A percentile compares a stretch with the other conserved stretches of the same genome.
Evolutionary conservation across 2,113 vertebrate species (phyloP).

Genomic region (Hypomesus transpacificus): DNA sequence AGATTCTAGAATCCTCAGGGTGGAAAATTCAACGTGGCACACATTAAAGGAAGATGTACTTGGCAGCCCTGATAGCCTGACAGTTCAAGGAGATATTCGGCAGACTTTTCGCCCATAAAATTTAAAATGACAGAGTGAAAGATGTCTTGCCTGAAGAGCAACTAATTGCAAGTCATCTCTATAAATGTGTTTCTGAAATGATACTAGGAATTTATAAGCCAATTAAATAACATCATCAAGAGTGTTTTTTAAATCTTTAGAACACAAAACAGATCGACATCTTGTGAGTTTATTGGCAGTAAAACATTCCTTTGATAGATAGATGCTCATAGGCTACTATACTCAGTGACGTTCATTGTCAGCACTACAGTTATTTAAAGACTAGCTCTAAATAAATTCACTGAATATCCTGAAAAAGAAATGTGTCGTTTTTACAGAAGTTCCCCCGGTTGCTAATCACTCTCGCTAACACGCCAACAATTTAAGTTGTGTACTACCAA

Average conservation of each 20-base stretch:
- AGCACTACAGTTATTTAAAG: too few species aligned
- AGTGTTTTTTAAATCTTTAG: too few species aligned
- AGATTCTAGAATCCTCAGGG: neutral
- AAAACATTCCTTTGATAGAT: too few species aligned
- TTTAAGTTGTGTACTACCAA: neutral
- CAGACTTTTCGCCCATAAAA: constrained; percentile 4
- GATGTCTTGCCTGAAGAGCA: constrained; percentile 11
- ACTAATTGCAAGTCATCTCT: constrained; percentile 6
- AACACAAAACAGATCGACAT: too few species aligned
- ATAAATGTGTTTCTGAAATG: constrained; percentile 20
- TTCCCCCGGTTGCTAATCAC: too few species aligned
- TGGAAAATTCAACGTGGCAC: constrained; percentile 1
- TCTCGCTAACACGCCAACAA: neutral
- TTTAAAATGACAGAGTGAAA: constrained; percentile 8
- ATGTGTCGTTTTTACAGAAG: neutral
- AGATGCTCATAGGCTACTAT: too few species aligned
- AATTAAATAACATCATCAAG: constrained; percentile 1
- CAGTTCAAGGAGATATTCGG: constrained; percentile 10
- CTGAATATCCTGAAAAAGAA: too few species aligned
- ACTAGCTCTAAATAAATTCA: too few species aligned
- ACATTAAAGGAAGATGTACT: constrained; percentile 15
- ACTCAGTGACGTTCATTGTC: too few species aligned
- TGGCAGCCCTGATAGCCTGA: constrained; percentile 5
- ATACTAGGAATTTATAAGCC: neutral
- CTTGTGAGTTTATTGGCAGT: too few species aligned